Evolutionary conservation across 2,888 invertebrate genomes (phyloP).

Genomic region (Heliconius cydno): DNA sequence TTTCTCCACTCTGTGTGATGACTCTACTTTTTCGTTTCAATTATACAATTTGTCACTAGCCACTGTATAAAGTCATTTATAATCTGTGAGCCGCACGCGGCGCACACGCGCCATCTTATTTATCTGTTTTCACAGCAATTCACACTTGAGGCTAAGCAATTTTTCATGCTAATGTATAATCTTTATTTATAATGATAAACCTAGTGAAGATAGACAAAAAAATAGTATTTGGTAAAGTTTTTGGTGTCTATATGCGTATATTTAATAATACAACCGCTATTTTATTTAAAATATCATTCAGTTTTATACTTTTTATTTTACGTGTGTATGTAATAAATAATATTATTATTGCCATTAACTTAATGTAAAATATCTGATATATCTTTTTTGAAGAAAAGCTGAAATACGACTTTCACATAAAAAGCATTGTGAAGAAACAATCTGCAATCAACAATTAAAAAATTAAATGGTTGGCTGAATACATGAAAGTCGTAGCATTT

Average conservation of each 20-base stretch:
- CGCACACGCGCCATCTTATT: slow-evolving; percentile 47
- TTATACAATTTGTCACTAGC: slow-evolving; percentile 32
- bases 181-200: slow-evolving; percentile 8
- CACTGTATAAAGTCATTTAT: slow-evolving; percentile 34
- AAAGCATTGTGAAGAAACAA: slow-evolving; percentile 27
- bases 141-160: slow-evolving; percentile 44
- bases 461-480: slow-evolving; percentile 38
- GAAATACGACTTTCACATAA: slow-evolving; percentile 18
- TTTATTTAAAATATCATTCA: neutral
- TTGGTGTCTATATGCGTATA: too few species aligned
- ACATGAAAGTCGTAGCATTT: slow-evolving; percentile 32
- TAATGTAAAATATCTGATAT: neutral
- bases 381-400: neutral
- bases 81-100: slow-evolving; percentile 31
- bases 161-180: slow-evolving; percentile 35
- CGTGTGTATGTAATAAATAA: neutral
- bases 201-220: slow-evolving; percentile 11
- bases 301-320: neutral
- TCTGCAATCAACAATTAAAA: slow-evolving; percentile 34
- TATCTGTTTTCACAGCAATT: slow-evolving; percentile 53
- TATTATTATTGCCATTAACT: neutral
- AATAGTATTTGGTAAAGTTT: neutral
- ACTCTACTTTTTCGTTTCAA: neutral
- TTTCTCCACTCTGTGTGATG: neutral
- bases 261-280: neutral